Evolutionary conservation across 2,888 invertebrate genomes (phyloP).

Genomic region (Dione vanillae): DNA sequence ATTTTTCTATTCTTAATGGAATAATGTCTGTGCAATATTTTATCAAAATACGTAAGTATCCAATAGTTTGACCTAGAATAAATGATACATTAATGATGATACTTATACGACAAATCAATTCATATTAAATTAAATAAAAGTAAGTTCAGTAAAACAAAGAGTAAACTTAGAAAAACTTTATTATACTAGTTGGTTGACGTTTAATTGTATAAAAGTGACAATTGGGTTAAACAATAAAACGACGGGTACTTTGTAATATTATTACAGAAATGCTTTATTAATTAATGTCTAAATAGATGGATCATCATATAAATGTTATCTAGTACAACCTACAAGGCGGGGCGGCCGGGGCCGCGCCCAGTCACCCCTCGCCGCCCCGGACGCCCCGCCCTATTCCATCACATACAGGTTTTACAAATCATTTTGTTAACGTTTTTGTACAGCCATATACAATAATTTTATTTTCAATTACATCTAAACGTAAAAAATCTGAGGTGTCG

Average conservation of each 20-base stretch:
- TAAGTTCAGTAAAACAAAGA: constrained; percentile 3
- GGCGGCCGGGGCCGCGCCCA: constrained; percentile 69
- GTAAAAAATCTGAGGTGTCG: constrained; percentile 83
- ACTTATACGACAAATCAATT: constrained; percentile 8
- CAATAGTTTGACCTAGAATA: constrained; percentile 17
- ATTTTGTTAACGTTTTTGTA: constrained; percentile 83
- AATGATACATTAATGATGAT: constrained; percentile 9
- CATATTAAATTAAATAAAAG: constrained; percentile 11
- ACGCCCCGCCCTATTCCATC: constrained; percentile 76
- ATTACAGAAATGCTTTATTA: constrained; percentile 88
- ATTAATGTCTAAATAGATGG: constrained; percentile 87
- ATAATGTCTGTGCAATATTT: constrained; percentile 22
- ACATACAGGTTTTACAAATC: constrained; percentile 83
- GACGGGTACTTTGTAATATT: constrained; percentile 79
- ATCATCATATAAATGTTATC: constrained; percentile 85
- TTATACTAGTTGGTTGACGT: not conserved
- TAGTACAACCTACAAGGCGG: constrained; percentile 81
- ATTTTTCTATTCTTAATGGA: constrained; percentile 19
- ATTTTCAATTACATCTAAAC: constrained; percentile 84
- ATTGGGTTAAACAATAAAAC: constrained; percentile 62
- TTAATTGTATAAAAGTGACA: not conserved
- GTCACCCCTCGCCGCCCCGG: constrained; percentile 65
- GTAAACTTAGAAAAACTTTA: constrained; percentile 13
- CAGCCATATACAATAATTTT: constrained; percentile 85
- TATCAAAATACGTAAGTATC: constrained; percentile 19